These are phyloP conservation scores for Vireo altiloquus DNA, from an alignment of 2,113 vertebrate species.

Conservation along the genomic window DNA sequence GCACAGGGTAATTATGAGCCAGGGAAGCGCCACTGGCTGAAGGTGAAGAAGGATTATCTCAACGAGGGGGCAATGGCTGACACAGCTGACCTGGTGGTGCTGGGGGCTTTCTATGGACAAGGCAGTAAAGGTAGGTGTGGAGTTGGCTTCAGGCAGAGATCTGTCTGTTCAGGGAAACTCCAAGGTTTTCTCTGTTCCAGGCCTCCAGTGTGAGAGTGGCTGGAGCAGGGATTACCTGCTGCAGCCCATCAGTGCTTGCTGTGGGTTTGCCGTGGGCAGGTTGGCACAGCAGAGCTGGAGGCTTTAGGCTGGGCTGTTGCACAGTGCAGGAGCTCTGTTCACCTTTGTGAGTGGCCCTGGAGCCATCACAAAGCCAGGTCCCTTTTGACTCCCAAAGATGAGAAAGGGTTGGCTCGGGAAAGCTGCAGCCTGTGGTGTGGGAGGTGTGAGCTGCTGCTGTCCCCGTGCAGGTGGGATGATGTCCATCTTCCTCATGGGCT, in stretches of 20 bases:
- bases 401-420: neutral
- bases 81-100: conserved; percentile 94
- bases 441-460: neutral
- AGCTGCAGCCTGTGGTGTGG: neutral
- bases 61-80: conserved; percentile 98
- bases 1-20: conserved; percentile 88
- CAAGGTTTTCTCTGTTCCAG: neutral
- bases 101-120: conserved; percentile 96
- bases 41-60: conserved; percentile 97
- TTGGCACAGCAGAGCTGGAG: neutral
- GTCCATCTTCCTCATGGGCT: conserved; percentile 99
- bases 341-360: neutral
- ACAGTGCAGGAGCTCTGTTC: neutral
- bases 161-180: neutral
- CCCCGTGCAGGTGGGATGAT: conserved; percentile 89
- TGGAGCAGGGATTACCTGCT: neutral
- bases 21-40: conserved; percentile 97
- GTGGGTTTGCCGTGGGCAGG: neutral
- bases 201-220: neutral
- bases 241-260: neutral
- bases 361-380: neutral
- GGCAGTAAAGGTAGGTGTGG: conserved; percentile 87
- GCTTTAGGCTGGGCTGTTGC: neutral
- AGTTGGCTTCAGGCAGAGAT: neutral
- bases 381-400: neutral